These are phyloP conservation scores for Nomada ferruginata DNA, from an alignment of 2,888 invertebrate genomes.

Conservation along the genomic window DNA sequence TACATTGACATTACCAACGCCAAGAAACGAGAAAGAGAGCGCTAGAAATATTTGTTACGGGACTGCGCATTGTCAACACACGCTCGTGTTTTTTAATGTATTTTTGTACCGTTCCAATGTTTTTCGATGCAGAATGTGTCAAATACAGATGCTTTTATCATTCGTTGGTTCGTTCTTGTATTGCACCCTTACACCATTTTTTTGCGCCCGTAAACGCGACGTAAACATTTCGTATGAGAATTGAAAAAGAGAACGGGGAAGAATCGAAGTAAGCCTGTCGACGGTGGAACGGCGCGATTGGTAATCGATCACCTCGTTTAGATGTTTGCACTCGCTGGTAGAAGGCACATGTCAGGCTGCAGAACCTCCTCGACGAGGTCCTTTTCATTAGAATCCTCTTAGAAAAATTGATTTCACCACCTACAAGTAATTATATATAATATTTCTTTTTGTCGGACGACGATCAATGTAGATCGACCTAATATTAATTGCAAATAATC, in stretches of 20 bases:
- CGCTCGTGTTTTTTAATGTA: conserved; percentile 56
- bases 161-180: conserved; percentile 62
- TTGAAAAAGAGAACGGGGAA: background rate
- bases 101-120: conserved; percentile 68
- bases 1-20: conserved; percentile 13
- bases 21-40: conserved; percentile 1
- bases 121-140: conserved; percentile 56
- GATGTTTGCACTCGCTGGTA: conserved; percentile 79
- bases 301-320: conserved; percentile 61
- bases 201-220: conserved; percentile 11
- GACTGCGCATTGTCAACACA: conserved; percentile 30
- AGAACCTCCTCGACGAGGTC: conserved; percentile 71
- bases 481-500: background rate
- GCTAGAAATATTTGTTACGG: conserved; percentile 15
- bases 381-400: conserved; percentile 50
- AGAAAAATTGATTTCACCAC: background rate
- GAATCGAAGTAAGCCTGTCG: conserved; percentile 63
- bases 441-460: background rate
- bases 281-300: conserved; percentile 51
- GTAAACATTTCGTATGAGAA: background rate
- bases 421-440: background rate
- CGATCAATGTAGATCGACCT: background rate
- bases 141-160: conserved; percentile 70
- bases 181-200: conserved; percentile 53
- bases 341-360: conserved; percentile 75